phyloP scores from a whole-genome alignment of 2,113 vertebrate genomes.

The Sakesphorus luctuosus region DNA sequence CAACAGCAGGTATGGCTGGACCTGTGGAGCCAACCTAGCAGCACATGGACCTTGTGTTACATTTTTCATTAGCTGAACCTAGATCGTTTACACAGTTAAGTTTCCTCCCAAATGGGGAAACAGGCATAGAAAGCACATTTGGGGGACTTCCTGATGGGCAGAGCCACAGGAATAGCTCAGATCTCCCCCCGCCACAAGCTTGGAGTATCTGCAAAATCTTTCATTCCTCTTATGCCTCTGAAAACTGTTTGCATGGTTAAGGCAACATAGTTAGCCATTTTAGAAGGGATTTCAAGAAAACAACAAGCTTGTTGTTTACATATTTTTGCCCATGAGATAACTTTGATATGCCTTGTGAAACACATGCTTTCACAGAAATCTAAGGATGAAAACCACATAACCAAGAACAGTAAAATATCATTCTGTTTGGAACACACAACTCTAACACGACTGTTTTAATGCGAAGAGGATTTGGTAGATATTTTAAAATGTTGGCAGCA shows the following conservation, averaged over 20 bases:
- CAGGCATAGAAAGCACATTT: neutral
- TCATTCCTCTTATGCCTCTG: neutral
- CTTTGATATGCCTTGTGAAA: neutral
- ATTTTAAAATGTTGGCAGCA: neutral
- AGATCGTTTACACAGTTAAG: neutral
- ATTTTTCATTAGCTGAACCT: neutral
- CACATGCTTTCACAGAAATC: neutral
- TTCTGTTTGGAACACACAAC: neutral
- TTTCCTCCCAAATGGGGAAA: neutral
- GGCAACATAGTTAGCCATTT: neutral
- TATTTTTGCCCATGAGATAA: neutral
- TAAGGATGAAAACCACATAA: neutral
- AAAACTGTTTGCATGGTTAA: neutral
- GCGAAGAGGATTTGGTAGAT: neutral
- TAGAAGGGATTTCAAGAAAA: neutral
- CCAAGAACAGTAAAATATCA: neutral
- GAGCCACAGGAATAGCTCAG: neutral
- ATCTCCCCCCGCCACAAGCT: neutral
- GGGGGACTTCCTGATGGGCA: neutral
- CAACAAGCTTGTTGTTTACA: neutral
- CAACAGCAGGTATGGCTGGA: neutral
- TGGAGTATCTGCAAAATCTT: neutral
- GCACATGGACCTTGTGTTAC: neutral
- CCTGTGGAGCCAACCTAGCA: neutral
- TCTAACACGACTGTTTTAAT: constrained; percentile 12